Base-by-base conservation (phyloP, 2,797 vertebrate species). In the Sebastolobus alascanus region DNA sequence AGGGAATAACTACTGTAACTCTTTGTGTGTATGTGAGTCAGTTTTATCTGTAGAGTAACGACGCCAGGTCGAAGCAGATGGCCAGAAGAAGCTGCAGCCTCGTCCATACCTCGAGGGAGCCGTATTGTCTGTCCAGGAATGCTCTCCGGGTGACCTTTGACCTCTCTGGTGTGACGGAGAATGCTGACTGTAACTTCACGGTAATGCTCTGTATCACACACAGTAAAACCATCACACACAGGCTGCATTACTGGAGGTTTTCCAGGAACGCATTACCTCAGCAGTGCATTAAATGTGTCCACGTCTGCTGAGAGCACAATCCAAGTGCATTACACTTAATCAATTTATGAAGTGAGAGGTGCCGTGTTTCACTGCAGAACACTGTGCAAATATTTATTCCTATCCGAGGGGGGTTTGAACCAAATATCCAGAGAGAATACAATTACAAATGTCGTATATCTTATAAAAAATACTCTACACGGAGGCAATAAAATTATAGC, bases 101-200 rank as follows among this genome's bases (percentile, higher is more conserved):
- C 68, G 22, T 86, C 88, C 82, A 69, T 78, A 64, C 85, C 91
- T 91, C 82, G 86, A n/a, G 86, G 92, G 88, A 93, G 84, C 70
- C 83, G 1, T 86, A 73, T 77, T 86, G 85, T 92, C 90, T 88
- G 68, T 87, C 70, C 82, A 80, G 91, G 92, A 90, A 94, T 93
- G 87, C 83, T 88, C 80, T 68, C 52, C 63, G 12, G 54, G 37
- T 74, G 76, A 92, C 86, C 84, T 87, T 50, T 85, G 88, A 88
- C 82, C 87, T 78, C 52, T 37, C 37, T 12, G 37, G 83, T 78
- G 84, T 81, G 86, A 91, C 71, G 61, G 35, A 77, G 79, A 79
- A 70, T 25, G 83, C 76, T 35, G 82, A 77, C 75, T 86, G 82
- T 83, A 71, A 80, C 61, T 29, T 84, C 58, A 64, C 4, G 1